Conservation (phyloP, 2,888 invertebrate species). For the Spicauda simplicius region DNA sequence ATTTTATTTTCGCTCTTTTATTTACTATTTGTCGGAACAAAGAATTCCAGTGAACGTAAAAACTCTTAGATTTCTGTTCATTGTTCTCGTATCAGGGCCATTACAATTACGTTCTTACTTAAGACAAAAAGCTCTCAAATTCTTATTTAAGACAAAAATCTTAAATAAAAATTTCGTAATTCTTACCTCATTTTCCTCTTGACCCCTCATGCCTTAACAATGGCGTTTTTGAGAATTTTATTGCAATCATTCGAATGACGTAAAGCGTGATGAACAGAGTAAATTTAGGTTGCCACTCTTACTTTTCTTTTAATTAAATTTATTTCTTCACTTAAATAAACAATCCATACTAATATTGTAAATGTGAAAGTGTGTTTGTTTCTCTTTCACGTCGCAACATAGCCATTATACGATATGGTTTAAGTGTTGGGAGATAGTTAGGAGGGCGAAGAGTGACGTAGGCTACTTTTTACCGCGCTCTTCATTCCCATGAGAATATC, state of each 20-base stretch:
- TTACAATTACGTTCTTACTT: constrained; percentile 35
- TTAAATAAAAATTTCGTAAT: constrained; percentile 39
- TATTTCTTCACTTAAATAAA: too few relatives aligned
- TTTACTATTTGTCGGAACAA: constrained; percentile 22
- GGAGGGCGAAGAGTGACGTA: too few relatives aligned
- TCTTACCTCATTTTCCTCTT: constrained; percentile 39
- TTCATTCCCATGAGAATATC: too few relatives aligned
- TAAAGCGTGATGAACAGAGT: too few relatives aligned
- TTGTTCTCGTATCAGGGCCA: constrained; percentile 31
- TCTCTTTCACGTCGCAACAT: too few relatives aligned
- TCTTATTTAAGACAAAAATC: background rate
- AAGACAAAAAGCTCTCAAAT: constrained; percentile 15
- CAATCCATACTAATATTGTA: too few relatives aligned
- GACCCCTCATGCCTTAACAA: constrained; percentile 33
- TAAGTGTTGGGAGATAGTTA: too few relatives aligned
- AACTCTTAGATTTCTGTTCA: constrained; percentile 31
- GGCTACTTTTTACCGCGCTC: too few relatives aligned
- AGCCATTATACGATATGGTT: too few relatives aligned
- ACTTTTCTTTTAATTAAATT: too few relatives aligned
- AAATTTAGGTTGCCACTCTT: too few relatives aligned
- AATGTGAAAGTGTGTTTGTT: too few relatives aligned
- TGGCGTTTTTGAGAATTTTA: constrained; percentile 12
- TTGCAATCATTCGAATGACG: constrained; percentile 9
- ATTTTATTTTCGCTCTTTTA: constrained; percentile 11
- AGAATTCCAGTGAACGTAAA: constrained; percentile 8